phyloP scores from a whole-genome alignment of 2,888 invertebrate species.

The Philereme transversata region DNA sequence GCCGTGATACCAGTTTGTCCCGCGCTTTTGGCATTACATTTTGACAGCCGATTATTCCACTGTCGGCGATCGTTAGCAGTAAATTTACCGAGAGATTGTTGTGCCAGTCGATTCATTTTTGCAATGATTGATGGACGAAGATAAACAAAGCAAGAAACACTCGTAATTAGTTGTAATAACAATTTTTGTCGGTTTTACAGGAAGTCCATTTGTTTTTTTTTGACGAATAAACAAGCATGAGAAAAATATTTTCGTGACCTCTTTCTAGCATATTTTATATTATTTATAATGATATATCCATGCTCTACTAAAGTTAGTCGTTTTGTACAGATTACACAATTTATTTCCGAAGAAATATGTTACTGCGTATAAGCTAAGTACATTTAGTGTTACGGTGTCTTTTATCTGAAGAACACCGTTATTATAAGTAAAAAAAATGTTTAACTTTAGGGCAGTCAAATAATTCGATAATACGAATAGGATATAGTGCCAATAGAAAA shows the following conservation, averaged over 20 bases:
- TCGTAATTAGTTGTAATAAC: slow-evolving; percentile 37
- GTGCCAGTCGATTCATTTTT: slow-evolving; percentile 53
- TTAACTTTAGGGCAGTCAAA: too few species aligned
- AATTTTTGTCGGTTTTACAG: slow-evolving; percentile 30
- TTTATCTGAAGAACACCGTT: too few species aligned
- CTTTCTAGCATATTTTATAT: not conserved
- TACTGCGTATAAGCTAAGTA: too few species aligned
- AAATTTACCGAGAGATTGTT: slow-evolving; percentile 67
- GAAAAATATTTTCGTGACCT: slow-evolving; percentile 3
- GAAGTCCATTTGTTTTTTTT: slow-evolving; percentile 37
- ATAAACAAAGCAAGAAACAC: slow-evolving; percentile 29
- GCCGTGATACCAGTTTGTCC: slow-evolving; percentile 58
- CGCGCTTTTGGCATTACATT: slow-evolving; percentile 75
- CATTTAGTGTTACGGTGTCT: too few species aligned
- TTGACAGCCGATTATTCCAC: slow-evolving; percentile 79
- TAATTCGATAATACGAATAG: too few species aligned
- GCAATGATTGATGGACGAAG: slow-evolving; percentile 48
- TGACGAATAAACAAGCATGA: slow-evolving; percentile 21
- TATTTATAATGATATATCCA: too few species aligned
- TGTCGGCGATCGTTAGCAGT: slow-evolving; percentile 75
- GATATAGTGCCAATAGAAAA: too few species aligned
- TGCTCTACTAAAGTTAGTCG: too few species aligned
- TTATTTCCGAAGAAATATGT: too few species aligned
- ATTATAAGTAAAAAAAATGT: too few species aligned
- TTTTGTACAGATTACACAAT: too few species aligned